phyloP scores from a whole-genome alignment of 1,140 invertebrate species.

The Rhynchophorus ferrugineus region DNA sequence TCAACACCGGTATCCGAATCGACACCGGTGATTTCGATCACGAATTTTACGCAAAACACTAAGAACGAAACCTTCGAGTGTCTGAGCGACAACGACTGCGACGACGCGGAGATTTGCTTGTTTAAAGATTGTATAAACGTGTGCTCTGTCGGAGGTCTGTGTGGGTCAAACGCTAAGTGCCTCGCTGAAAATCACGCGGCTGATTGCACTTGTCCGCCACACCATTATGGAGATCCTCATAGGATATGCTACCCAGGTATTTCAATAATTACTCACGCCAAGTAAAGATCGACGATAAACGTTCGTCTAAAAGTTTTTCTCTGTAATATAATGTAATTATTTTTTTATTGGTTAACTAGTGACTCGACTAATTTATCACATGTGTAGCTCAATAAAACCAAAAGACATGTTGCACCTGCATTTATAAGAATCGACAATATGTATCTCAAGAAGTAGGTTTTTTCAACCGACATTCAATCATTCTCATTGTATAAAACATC shows the following conservation, averaged over 20 bases:
- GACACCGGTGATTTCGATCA: conserved; percentile 7
- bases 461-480: no score
- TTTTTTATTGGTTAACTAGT: conserved; percentile 6
- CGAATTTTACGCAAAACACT: conserved; percentile 15
- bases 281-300: conserved; percentile 13
- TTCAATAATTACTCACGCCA: neutral
- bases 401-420: neutral
- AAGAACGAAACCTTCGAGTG: conserved; percentile 13
- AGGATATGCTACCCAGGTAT: conserved; percentile 39
- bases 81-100: conserved; percentile 56
- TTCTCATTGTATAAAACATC: no score
- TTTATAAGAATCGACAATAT: neutral
- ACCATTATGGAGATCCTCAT: conserved; percentile 40
- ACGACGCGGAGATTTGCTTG: conserved; percentile 56
- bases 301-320: neutral
- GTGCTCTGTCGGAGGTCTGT: conserved; percentile 55
- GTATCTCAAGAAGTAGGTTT: no score
- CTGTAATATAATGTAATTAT: conserved; percentile 8
- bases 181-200: conserved; percentile 60
- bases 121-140: conserved; percentile 65
- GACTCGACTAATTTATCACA: conserved; percentile 7
- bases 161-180: conserved; percentile 62
- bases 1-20: neutral
- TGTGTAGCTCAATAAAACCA: neutral
- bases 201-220: conserved; percentile 61